phyloP scores from a whole-genome alignment of 2,888 invertebrate genomes.

The Cheilosia soror region DNA sequence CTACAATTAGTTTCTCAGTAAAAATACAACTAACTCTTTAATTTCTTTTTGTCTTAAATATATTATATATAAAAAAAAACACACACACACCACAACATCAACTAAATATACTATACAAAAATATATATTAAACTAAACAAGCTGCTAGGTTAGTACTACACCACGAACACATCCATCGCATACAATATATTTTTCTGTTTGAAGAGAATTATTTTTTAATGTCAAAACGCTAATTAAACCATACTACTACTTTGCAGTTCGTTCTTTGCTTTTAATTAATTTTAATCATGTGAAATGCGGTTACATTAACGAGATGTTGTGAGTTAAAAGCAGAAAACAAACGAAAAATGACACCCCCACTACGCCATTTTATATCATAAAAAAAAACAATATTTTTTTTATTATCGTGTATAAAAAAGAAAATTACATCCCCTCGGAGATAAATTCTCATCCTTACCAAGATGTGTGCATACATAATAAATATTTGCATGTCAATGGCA shows the following conservation, averaged over 20 bases:
- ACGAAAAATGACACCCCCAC: constrained; percentile 54
- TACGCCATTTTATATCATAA: constrained; percentile 73
- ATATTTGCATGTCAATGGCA: constrained; percentile 10
- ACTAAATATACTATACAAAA: constrained; percentile 77
- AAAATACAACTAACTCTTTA: constrained; percentile 62
- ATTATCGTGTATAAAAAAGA: constrained; percentile 47
- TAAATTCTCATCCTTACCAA: constrained; percentile 68
- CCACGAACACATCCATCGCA: constrained; percentile 40
- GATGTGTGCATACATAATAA: constrained; percentile 41
- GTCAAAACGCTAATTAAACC: constrained; percentile 29
- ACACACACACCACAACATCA: constrained; percentile 60
- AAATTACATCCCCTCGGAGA: constrained; percentile 33
- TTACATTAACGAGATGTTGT: constrained; percentile 59
- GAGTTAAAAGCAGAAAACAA: constrained; percentile 75
- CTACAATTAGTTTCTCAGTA: constrained; percentile 75
- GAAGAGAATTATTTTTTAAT: constrained; percentile 17
- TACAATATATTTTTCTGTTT: not conserved
- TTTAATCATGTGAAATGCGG: constrained; percentile 43
- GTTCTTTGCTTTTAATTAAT: constrained; percentile 74
- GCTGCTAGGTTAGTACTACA: constrained; percentile 66
- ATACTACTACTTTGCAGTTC: constrained; percentile 47
- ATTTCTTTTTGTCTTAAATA: constrained; percentile 34
- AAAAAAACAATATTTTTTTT: constrained; percentile 46
- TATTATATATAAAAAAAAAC: not conserved
- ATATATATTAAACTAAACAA: constrained; percentile 61